Evolutionary conservation across 2,888 invertebrate genomes (phyloP), one percentile per base, ranked within the genome.

Genomic region (Neoitamus cyanurus): DNA sequence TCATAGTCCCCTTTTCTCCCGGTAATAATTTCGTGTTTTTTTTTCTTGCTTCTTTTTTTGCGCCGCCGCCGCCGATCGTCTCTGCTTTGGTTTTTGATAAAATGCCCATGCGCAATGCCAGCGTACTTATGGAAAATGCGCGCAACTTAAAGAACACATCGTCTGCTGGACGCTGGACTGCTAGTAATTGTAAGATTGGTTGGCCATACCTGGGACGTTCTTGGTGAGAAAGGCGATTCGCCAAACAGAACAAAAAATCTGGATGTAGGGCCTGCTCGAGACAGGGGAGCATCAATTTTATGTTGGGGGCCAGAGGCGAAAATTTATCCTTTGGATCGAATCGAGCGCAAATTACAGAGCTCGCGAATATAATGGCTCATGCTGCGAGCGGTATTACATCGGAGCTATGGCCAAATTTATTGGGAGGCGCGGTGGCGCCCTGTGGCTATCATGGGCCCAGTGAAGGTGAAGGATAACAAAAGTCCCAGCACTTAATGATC

Each of bases 391-490:
- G 11, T 48, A 78, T 58, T 9, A 28, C 48, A 31, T 15, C 58
- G 78, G 36, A 3, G n/a, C 78, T 31, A 48, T 31, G 5, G 31
- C 58, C 78, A 48, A 78, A 78, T 78, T 78, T 78, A 78, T 48
- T 48, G n/a, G 31, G 58, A 48, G 20, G 31, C 48, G 48, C 48
- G 78, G 30, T 78, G 78, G 78, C 78, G 78, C 78, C 78, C 78
- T 78, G 31, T 58, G 58, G 78, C 78, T 31, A 58, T 58, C 58
- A 31, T n/a, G 48, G 48, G 58, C 58, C 28, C 48, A 78, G 46
- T 30, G 77, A 77, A 78, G 78, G 58, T 58, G 78, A 78, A 78
- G 78, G 78, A 78, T 58, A 78, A 78, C 78, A 78, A 48, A 77
- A 78, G 48, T 58, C 78, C 48, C 31, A 6, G 3, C 31, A 78